Evolutionary conservation across 2,113 vertebrate species (phyloP), one percentile per base, ranked within the genome.

Genomic region (Kryptolebias marmoratus): DNA sequence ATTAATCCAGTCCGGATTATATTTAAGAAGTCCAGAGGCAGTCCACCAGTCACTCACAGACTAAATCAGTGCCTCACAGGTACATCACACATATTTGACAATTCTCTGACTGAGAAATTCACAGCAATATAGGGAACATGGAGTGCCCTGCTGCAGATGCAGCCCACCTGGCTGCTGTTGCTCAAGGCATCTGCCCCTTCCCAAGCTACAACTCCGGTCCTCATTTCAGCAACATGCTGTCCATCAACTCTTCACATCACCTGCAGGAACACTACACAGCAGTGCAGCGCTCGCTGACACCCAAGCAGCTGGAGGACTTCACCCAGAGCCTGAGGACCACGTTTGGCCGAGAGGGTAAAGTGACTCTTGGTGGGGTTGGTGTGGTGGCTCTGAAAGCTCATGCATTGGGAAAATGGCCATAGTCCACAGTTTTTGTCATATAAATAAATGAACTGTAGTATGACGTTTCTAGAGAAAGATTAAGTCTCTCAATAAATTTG

Each of bases 251-350:
- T 27, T 75, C 71, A 4, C 7, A 9, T 62, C 52, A 78, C 45
- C 62, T 82, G 75, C 70, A 14, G 18, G 28, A 61, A 27, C 85
- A 77, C 53, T 80, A 75, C 36, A n/a, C 0, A 0, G 55, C 63
- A 11, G 67, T 82, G 58, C 78, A 78, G 65, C 63, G 52, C 48
- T 79, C 83, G 18, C 58, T 85, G 57, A 83, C 13, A 12, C 45
- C 77, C 18, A 39, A 55, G 11, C 80, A 88, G 69, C 71, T 79
- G 44, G 50, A 69, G 11, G 69, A 72, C 59, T 86, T 86, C 78
- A 81, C 54, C 28, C 50, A 60, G 59, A 9, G 36, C 6, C 79
- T 88, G 81, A 81, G 28, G 52, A 73, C 49, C 42, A 84, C 60
- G 2, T 68, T 84, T 47, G 83, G 83, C 22, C 70, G 53, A n/a